phyloP scores from a whole-genome alignment of 2,797 vertebrate genomes.

The Eospalax fontanierii region DNA sequence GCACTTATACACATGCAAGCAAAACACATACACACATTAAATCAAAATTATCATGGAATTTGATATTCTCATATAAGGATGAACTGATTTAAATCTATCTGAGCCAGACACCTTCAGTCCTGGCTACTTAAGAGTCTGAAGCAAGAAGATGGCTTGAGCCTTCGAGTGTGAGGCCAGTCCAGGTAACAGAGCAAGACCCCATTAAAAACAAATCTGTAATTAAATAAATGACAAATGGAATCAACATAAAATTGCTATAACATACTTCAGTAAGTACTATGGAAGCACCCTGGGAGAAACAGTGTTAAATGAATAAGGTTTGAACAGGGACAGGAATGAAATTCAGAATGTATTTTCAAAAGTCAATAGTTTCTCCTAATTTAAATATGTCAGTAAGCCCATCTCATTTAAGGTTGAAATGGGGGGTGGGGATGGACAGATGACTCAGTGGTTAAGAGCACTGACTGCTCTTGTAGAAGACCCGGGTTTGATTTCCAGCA shows the following conservation, averaged over 20 bases:
- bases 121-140: neutral
- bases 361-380: neutral
- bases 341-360: constrained; percentile 20
- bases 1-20: too few species aligned
- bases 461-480: too few species aligned
- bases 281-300: neutral
- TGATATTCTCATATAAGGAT: neutral
- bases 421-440: neutral
- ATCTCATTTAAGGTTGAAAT: neutral
- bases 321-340: constrained; percentile 29
- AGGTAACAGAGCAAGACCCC: neutral
- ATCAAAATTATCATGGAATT: neutral
- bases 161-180: neutral
- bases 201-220: neutral
- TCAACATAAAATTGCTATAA: neutral
- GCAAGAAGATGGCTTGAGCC: too few species aligned
- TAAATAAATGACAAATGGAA: constrained; percentile 45
- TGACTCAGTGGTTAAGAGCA: too few species aligned
- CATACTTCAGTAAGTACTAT: neutral
- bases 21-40: too few species aligned
- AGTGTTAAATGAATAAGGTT: neutral
- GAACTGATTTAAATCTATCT: neutral
- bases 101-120: neutral
- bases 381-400: neutral
- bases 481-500: too few species aligned